Evolutionary conservation across 2,113 vertebrate genomes (phyloP).

Genomic region (Ivindomyrus marchei): DNA sequence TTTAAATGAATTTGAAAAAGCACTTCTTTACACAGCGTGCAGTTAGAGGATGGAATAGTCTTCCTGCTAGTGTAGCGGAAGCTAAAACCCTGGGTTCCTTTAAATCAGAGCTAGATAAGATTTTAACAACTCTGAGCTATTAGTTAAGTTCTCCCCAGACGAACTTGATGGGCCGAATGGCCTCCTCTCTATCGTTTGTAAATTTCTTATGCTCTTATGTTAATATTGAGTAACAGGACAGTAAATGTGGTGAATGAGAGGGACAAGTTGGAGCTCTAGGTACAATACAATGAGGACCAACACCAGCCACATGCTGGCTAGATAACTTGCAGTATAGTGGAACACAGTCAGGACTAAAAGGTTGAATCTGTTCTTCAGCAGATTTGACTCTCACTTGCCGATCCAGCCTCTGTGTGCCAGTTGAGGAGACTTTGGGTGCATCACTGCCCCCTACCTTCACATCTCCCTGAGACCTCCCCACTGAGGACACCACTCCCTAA

Average conservation of each 20-base stretch:
- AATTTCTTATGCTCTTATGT: too few relatives aligned
- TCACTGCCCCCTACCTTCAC: not conserved
- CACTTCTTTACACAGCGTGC: too few relatives aligned
- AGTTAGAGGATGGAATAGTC: too few relatives aligned
- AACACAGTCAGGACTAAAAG: not conserved
- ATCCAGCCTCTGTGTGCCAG: not conserved
- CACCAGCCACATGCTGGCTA: not conserved
- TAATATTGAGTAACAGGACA: not conserved
- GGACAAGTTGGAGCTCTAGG: not conserved
- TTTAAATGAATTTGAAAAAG: too few relatives aligned
- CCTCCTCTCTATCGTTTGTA: too few relatives aligned
- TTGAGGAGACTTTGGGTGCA: not conserved
- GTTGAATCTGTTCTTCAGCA: not conserved
- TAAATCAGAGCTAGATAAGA: too few relatives aligned
- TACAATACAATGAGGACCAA: not conserved
- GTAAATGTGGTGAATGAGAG: not conserved
- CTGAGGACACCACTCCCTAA: not conserved
- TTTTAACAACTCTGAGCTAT: too few relatives aligned
- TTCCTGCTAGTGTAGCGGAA: too few relatives aligned
- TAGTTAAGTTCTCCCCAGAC: too few relatives aligned
- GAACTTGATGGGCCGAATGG: too few relatives aligned
- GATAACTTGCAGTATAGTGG: not conserved
- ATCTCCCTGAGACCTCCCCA: not conserved
- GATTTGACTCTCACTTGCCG: not conserved
- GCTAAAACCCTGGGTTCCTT: too few relatives aligned